Base-by-base conservation (phyloP, 2,888 invertebrate species). In the Eustalomyia histrio region DNA sequence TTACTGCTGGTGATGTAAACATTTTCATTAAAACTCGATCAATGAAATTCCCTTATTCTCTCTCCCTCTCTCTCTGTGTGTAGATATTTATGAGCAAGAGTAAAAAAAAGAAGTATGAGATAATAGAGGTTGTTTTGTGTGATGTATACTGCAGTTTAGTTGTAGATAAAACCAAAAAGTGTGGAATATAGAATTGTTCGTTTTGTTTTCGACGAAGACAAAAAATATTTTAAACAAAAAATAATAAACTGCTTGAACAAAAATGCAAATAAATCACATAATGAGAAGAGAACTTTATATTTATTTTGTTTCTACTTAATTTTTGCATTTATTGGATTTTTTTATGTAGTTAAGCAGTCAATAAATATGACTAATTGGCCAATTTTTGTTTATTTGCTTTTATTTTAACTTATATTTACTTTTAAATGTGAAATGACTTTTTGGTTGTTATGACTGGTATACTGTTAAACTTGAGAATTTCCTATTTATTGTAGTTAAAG, bases 321-420 rank as follows among this genome's bases (percentile, higher is more conserved):
- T 47, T n/a, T 47, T 47, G 43, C 14, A n/a, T 1, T 47, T 9
- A 39, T 39, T 39, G 1, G 2, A 12, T 24, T 24, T 52, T 57
- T 16, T 29, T 39, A 55, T 53, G 60, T 60, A 43, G 17, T 47
- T 63, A 33, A 33, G 17, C 43, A 69, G 16, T 57, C 50, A 64
- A 69, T 63, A 57, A 47, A 17, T 43, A 69, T 76, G 68, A 76
- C 69, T 68, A 76, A 63, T 69, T 76, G 14, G 57, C 33, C 7
- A 57, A 10, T 55, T 73, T 21, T 24, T 57, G 17, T 43, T 24
- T 29, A 29, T 29, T 29, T 29, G 3, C 29, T 29, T 29, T 29
- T 29, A 6, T 24, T 24, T 24, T 24, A 6, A 29, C 29, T 6
- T 6, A 29, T 29, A 1, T 29, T 6, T 29, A 29, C 4, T 6